Evolutionary conservation across 2,888 invertebrate species (phyloP), one percentile per base, ranked within the genome.

Genomic region (Alsophila aescularia): DNA sequence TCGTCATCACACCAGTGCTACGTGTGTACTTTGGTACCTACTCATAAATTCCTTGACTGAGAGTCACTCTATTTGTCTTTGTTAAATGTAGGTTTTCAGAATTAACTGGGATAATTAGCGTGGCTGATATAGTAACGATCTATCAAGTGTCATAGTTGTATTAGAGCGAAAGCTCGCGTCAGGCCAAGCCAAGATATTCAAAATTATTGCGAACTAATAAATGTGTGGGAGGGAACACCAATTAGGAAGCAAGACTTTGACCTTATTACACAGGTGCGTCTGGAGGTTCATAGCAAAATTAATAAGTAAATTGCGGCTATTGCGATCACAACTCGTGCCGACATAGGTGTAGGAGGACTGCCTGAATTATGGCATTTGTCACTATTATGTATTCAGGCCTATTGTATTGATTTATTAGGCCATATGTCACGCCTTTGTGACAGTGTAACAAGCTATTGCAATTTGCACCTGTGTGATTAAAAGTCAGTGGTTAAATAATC

Each of bases 321-420:
- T 49, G 40, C 44, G 15, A 13, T 21, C 39, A 41, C 48, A 65
- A 68, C 60, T 44, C 45, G 55, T 54, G 56, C 51, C 41, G 55
- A 55, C 64, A 52, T 14, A 32, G 37, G 66, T 66, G 83, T 84
- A 70, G 84, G 83, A 74, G 78, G 80, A 75, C 72, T 53, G 69
- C 64, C 70, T 78, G 73, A 81, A 75, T 83, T 77, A 75, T 73
- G 70, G 69, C 75, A 70, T 81, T 81, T 81, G 78, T 75, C 75
- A 73, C 72, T 73, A 76, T 83, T 82, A 83, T 83, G 84, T 80
- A 82, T 85, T 82, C 78, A 74, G 83, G 80, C 73, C 76, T 72
- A 66, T 74, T 75, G 70, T 77, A 77, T 81, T 79, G 77, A 85
- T 84, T 79, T 68, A 64, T 69, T 70, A 67, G 61, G 66, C 55